Base-by-base conservation (phyloP, 2,797 vertebrate species). In the Eidolon dupreanum region DNA sequence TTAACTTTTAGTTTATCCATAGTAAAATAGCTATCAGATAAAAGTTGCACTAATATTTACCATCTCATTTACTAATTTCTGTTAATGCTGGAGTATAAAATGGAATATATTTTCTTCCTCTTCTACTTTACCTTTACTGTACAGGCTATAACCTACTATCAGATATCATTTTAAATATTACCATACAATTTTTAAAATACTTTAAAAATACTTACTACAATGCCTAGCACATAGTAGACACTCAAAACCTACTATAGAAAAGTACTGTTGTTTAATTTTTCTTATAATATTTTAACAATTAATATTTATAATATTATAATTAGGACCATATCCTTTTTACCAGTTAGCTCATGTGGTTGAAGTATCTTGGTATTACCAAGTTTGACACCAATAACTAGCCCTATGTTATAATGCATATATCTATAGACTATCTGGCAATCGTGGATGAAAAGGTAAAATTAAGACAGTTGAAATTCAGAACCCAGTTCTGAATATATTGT, bases 381-480 rank as follows among this genome's bases (percentile, higher is more conserved):
- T 90, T 41, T 94, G 61, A 78, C 31, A 82, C 16, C 15, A 85
- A 57, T 79, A 85, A 77, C 77, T 66, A 63, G 65, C 41, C 5
- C 43, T 59, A 33, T 28, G 31, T 71, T 86, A 24, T 41, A 95
- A 57, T 38, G 10, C 36, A 28, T 66, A 26, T 46, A 51, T 70
- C 15, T 41, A 46, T 20, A 84, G n/a, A 38, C 43, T 57, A 61
- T 26, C 28, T 61, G 59, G 46, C 66, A 81, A 55, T 70, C 90
- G 59, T 84, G 43, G 55, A 79, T 83, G 53, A 46, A 81, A 49
- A 92, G 11, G 61, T 0, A 93, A 49, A 90, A 81, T 57, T 41
- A 79, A 71, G 36, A 61, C 9, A 92, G 19, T 59, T 78, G 88
- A 81, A 90, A 92, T 71, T 95, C 51, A 87, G 75, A 95, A 95